Conservation (phyloP, 2,797 vertebrate species). For the Argentina silus region DNA sequence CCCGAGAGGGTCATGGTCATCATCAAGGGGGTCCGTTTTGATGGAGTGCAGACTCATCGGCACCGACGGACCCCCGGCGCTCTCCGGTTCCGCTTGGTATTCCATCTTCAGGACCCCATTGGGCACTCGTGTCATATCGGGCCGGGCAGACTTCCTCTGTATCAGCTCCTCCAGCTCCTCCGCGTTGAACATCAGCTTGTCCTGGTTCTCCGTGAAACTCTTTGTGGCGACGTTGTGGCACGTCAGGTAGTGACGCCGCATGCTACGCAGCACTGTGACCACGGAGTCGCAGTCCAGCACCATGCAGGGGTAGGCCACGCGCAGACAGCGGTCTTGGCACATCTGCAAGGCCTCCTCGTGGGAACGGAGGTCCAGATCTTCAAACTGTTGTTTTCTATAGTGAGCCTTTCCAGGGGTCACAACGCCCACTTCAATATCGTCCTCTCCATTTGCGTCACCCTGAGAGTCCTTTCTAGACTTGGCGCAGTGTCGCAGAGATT, state of each 20-base stretch:
- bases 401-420: slow-evolving; percentile 7
- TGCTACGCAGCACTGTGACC: slow-evolving; percentile 85
- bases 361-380: slow-evolving; percentile 76
- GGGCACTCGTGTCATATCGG: slow-evolving; percentile 50
- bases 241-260: slow-evolving; percentile 89
- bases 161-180: slow-evolving; percentile 81
- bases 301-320: slow-evolving; percentile 92
- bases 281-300: slow-evolving; percentile 92
- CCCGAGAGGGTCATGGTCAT: slow-evolving; percentile 44
- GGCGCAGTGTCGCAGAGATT: slow-evolving; percentile 39
- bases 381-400: background rate
- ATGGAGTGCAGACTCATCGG: slow-evolving; percentile 71
- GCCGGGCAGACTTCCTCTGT: slow-evolving; percentile 70
- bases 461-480: slow-evolving; percentile 30
- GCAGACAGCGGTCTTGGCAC: slow-evolving; percentile 89
- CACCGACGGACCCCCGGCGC: slow-evolving; percentile 49
- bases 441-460: slow-evolving; percentile 40
- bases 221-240: slow-evolving; percentile 82
- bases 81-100: slow-evolving; percentile 69
- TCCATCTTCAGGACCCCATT: slow-evolving; percentile 75
- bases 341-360: slow-evolving; percentile 94
- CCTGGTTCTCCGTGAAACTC: slow-evolving; percentile 74
- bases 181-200: slow-evolving; percentile 80
- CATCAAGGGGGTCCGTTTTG: slow-evolving; percentile 51
- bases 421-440: background rate